Conservation (phyloP, 2,888 invertebrate species). For the Torymus auratus region DNA sequence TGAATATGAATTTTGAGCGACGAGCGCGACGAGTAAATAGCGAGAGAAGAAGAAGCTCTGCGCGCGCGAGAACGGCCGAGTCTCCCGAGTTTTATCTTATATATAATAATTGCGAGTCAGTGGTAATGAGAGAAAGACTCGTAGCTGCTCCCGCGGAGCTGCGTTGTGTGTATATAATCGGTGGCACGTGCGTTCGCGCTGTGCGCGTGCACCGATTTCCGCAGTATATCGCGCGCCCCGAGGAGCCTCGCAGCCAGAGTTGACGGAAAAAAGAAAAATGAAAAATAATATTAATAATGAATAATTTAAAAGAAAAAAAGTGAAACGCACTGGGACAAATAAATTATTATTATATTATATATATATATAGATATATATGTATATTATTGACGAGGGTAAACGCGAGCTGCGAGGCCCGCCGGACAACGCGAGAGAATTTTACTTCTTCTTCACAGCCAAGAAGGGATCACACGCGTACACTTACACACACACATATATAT, state of each 20-base stretch:
- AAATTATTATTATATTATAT: no score
- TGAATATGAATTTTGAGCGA: not conserved
- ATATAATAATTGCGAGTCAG: not conserved
- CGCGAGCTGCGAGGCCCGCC: conserved; percentile 43
- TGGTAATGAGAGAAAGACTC: conserved; percentile 11
- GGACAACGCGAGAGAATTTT: conserved; percentile 23
- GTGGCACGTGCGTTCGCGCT: not conserved
- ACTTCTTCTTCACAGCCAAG: conserved; percentile 46
- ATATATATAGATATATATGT: no score
- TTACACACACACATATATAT: conserved; percentile 1
- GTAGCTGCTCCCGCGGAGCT: conserved; percentile 49
- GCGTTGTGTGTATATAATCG: conserved; percentile 28
- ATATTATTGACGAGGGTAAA: not conserved
- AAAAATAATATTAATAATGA: no score
- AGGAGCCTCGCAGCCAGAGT: no score
- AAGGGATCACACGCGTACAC: conserved; percentile 46
- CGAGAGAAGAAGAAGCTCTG: conserved; percentile 24
- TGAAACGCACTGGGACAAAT: no score
- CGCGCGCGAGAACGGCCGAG: conserved; percentile 19
- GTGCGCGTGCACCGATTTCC: no score
- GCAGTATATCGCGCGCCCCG: no score
- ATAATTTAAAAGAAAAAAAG: no score
- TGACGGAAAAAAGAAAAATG: no score
- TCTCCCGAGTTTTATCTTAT: not conserved
- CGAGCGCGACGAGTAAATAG: conserved; percentile 1